Conservation (phyloP, 2,113 vertebrate species). For the Sceloporus undulatus region DNA sequence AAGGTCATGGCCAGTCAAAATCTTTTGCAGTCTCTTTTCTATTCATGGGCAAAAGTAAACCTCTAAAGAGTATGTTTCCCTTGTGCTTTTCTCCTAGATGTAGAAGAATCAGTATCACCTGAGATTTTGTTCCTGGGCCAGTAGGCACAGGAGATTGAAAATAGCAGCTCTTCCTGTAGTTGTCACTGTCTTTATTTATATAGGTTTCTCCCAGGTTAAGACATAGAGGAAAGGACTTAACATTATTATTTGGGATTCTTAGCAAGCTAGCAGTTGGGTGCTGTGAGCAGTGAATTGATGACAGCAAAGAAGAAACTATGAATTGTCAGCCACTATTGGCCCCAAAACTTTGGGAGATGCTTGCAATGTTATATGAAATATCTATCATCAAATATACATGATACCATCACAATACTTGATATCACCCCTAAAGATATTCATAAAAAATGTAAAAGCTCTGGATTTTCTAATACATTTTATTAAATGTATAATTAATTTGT, state of each 20-base stretch:
- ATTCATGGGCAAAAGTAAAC: neutral
- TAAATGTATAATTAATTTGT: constrained; percentile 42
- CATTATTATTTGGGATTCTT: neutral
- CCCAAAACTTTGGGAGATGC: constrained; percentile 18
- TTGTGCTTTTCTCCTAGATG: neutral
- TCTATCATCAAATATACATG: constrained; percentile 35
- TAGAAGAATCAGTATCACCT: neutral
- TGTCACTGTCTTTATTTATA: neutral
- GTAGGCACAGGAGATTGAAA: neutral
- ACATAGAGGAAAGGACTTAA: neutral
- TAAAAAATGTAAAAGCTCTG: constrained; percentile 38
- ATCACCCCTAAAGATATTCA: constrained; percentile 36
- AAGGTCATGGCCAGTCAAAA: neutral
- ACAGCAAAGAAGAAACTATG: neutral
- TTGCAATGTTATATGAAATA: constrained; percentile 10
- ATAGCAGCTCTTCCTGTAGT: constrained; percentile 1
- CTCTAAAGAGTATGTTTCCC: neutral
- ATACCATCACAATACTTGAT: constrained; percentile 14
- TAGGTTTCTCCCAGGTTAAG: neutral
- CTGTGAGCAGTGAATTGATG: neutral
- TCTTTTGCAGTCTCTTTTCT: neutral
- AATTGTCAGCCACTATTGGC: neutral
- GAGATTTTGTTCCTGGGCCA: neutral
- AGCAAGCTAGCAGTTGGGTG: neutral
- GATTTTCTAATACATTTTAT: constrained; percentile 39